phyloP scores from a whole-genome alignment of 1,140 invertebrate genomes.

The Bathynomus jamesi region DNA sequence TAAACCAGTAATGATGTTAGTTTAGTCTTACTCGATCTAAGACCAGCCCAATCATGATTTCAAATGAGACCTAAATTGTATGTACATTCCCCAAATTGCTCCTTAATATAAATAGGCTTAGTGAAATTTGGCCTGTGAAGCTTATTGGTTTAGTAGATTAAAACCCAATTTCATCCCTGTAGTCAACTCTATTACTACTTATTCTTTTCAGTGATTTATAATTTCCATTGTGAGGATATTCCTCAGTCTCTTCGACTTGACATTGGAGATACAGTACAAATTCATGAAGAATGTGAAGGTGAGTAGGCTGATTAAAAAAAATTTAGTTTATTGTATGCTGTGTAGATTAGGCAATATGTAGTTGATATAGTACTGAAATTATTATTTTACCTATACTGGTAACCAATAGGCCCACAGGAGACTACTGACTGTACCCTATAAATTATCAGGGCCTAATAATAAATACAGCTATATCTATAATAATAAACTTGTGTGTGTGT shows the following conservation, averaged over 20 bases:
- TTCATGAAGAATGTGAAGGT: conserved; percentile 77
- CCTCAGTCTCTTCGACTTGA: conserved; percentile 70
- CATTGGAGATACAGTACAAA: conserved; percentile 83
- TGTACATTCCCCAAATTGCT: neutral
- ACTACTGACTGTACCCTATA: neutral
- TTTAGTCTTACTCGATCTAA: no score
- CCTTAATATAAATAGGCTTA: neutral
- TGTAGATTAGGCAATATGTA: neutral
- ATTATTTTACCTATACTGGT: neutral
- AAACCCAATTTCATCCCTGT: neutral
- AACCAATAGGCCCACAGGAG: neutral
- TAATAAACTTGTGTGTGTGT: neutral
- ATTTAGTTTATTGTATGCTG: neutral
- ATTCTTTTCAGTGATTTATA: conserved; percentile 69
- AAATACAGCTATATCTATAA: neutral
- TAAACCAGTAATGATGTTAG: no score
- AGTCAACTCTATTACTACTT: neutral
- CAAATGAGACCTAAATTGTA: neutral
- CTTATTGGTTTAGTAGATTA: neutral
- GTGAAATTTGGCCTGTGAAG: neutral
- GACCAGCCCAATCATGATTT: neutral
- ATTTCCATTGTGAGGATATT: conserved; percentile 70
- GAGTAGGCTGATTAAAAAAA: conserved; percentile 31
- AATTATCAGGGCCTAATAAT: neutral
- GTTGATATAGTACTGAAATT: neutral